A percentile compares a stretch with the other conserved stretches of the same genome.
Evolutionary conservation across 2,113 vertebrate species (phyloP).

Genomic region (Sialia sialis): DNA sequence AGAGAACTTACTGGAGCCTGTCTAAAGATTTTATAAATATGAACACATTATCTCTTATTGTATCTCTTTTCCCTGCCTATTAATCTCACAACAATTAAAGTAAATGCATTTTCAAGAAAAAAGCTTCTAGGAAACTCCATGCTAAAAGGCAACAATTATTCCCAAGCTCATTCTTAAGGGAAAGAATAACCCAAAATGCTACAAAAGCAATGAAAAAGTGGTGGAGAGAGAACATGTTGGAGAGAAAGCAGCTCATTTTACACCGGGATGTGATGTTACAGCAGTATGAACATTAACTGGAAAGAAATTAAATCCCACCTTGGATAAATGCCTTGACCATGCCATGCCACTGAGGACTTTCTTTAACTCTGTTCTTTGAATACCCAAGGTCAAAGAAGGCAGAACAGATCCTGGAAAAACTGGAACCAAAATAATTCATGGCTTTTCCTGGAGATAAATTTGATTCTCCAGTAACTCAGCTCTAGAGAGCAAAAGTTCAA

Average conservation of each 20-base stretch:
- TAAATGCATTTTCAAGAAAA: background rate
- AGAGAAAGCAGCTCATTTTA: background rate
- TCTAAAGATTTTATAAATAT: constrained; percentile 25
- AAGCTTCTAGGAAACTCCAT: background rate
- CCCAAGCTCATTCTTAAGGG: background rate
- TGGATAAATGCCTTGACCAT: background rate
- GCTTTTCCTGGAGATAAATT: background rate
- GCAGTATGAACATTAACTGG: background rate
- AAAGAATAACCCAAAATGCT: background rate
- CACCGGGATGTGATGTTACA: background rate
- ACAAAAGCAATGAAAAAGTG: background rate
- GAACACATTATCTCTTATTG: constrained; percentile 1
- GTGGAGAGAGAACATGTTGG: background rate
- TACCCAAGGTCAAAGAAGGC: background rate
- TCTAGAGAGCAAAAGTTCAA: background rate
- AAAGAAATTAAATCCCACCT: background rate
- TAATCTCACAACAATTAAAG: constrained; percentile 34
- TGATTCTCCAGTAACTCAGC: background rate
- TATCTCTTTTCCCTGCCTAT: constrained; percentile 5
- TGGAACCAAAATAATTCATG: background rate
- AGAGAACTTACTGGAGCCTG: constrained; percentile 6
- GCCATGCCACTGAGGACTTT: background rate
- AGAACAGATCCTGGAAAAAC: background rate
- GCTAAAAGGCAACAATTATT: constrained; percentile 3
- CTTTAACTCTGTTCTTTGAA: background rate